These are phyloP conservation scores for Ginglymostoma cirratum DNA, from an alignment of 2,113 vertebrate species.

Conservation along the genomic window DNA sequence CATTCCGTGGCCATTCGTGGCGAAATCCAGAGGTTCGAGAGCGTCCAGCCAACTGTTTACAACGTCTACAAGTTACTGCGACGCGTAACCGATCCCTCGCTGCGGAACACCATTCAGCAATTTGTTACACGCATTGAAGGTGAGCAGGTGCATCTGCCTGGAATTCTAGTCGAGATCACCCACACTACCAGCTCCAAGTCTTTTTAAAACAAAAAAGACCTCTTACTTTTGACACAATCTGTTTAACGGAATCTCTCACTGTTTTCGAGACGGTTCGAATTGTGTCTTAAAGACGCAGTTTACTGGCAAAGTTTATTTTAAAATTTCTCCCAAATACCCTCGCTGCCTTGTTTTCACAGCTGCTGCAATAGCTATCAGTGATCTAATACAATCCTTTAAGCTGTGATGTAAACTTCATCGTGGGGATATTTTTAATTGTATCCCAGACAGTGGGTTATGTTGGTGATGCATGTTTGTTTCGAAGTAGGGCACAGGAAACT, in stretches of 20 bases:
- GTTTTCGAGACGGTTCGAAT: background rate
- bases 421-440: background rate
- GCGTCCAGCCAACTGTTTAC: conserved; percentile 56
- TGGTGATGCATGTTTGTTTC: background rate
- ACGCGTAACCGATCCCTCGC: conserved; percentile 55
- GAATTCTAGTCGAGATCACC: background rate
- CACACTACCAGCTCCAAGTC: background rate
- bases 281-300: background rate
- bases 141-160: conserved; percentile 45
- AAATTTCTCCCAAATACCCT: background rate
- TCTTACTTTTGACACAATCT: background rate
- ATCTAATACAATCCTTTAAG: background rate
- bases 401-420: background rate
- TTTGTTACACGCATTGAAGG: conserved; percentile 64
- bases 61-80: conserved; percentile 60
- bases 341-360: background rate
- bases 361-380: too few relatives aligned
- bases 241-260: background rate
- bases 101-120: conserved; percentile 58
- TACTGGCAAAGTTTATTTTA: background rate
- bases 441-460: background rate
- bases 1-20: conserved; percentile 60
- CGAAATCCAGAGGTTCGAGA: conserved; percentile 63
- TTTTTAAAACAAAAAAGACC: background rate
- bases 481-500: background rate